Base-by-base conservation (phyloP, 2,888 invertebrate genomes). In the Drosophila sordidapex region DNA sequence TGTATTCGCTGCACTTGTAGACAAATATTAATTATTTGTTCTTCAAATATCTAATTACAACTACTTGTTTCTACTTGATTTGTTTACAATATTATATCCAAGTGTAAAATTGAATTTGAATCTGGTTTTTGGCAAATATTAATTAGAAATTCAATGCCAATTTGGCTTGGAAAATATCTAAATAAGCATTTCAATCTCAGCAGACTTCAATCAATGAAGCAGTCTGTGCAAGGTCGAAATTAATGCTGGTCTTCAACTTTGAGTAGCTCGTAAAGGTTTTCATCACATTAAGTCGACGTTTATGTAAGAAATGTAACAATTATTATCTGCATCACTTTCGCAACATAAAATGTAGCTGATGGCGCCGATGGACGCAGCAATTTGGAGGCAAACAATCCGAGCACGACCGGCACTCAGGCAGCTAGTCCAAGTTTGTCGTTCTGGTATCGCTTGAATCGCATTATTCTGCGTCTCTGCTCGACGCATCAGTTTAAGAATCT, bases 401-500 rank as follows among this genome's bases (percentile, higher is more conserved):
- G 82, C 72, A 77, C 86, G 48, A 65, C 79, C 18, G 82, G 81
- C 52, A 79, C 65, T 10, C 70, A 64, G 13, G 38, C 63, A 18
- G 78, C 73, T 13, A 92, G 93, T 74, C 94, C 94, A 79, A 94
- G 93, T 90, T 90, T 92, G 43, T 91, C 92, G 27, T 94, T 94
- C 85, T 91, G 94, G 89, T 92, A 92, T 90, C 91, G 92, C 21
- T 89, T 94, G 66, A 94, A 95, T 59, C 92, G 93, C 66, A 94
- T 95, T 36, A 89, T 95, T 61, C 93, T 94, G 71, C 93, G 94
- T 57, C 93, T 97, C 35, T 97, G 96, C 91, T 94, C 95, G 58
- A 95, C 96, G 38, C 96, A 96, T 93, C 95, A 96, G 89, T 98
- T 98, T 93, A 95, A 95, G 89, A 96, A 97, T 93, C 94, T 96